Percentiles rank a stretch among this genome's conserved stretches.
Conservation (phyloP, 2,888 invertebrate species). For the Clivina fossor region DNA sequence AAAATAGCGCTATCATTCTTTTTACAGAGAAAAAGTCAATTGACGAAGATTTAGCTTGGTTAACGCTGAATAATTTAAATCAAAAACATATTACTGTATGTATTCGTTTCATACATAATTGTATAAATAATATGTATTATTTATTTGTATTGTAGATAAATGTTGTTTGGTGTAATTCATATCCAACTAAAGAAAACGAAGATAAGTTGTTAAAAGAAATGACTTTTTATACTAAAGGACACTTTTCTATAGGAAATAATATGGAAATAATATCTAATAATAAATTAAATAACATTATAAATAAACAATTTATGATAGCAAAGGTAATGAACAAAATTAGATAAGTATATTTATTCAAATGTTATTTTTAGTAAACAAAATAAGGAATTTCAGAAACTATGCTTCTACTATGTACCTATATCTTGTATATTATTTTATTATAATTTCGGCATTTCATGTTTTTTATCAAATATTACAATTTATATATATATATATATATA, state of each 20-base stretch:
- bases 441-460: no score
- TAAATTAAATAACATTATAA: background rate
- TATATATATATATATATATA: no score
- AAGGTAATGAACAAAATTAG: no score
- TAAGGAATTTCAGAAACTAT: no score
- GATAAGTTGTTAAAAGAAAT: constrained; percentile 54
- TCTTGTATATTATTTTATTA: no score
- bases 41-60: constrained; percentile 56
- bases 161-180: constrained; percentile 55
- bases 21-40: constrained; percentile 60
- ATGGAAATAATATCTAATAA: background rate
- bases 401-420: no score
- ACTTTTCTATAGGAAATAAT: constrained; percentile 50
- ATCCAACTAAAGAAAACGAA: constrained; percentile 51
- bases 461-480: no score
- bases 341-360: no score
- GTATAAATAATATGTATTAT: constrained; percentile 5
- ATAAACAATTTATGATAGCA: constrained; percentile 1
- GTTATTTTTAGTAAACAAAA: no score
- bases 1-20: constrained; percentile 64
- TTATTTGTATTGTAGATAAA: constrained; percentile 50
- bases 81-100: constrained; percentile 55
- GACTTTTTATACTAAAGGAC: constrained; percentile 54
- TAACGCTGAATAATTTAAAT: constrained; percentile 52
- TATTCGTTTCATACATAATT: constrained; percentile 1